Base-by-base conservation (phyloP, 2,888 invertebrate species). In the Dyspetes luteomarginatus region DNA sequence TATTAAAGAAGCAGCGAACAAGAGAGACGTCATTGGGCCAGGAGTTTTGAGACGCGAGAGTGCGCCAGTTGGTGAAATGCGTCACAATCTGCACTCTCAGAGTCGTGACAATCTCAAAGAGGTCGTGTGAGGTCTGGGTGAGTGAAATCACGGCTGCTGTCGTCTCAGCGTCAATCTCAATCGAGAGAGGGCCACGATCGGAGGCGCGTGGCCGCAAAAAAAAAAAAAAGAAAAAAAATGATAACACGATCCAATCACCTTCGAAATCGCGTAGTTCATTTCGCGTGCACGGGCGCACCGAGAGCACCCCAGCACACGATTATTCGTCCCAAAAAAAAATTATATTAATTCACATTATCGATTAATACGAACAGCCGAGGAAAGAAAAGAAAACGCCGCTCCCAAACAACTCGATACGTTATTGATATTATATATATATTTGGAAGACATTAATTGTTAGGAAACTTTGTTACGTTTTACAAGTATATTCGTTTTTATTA, bases 1-100 rank as follows among this genome's bases (percentile, higher is more conserved):
- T 36, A 95, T 95, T 87, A 95, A 95, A 92, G 95, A 95, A 88
- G 95, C 95, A 3, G 94, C 95, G 9, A 95, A 95, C 87, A 95
- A 95, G 85, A 91, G 90, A 80, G 93, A 91, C 64, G 88, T 82
- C 74, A 85, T 92, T 84, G 82, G 85, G 67, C 79, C 92, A 0
- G 85, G 88, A 0, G 85, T 89, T 22, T 79, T 91, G 65, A 91
- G 93, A 83, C 91, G 93, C 4, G 93, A 93, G 28, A 93, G 93
- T 85, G 93, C 93, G 22, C 93, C 93, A 15, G 87, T 86, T 12
- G 89, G 89, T 12, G 88, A 88, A n/a, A 86, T 90, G 85, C 88
- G 90, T n/a, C 90, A 91, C 60, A 64, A 88, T 9, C 82, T 91
- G 71, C 90, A 91, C 74, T 90, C 91, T 7, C 91, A 90, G 72